Evolutionary conservation across 2,888 invertebrate species (phyloP).

Genomic region (Leucozona laternaria): DNA sequence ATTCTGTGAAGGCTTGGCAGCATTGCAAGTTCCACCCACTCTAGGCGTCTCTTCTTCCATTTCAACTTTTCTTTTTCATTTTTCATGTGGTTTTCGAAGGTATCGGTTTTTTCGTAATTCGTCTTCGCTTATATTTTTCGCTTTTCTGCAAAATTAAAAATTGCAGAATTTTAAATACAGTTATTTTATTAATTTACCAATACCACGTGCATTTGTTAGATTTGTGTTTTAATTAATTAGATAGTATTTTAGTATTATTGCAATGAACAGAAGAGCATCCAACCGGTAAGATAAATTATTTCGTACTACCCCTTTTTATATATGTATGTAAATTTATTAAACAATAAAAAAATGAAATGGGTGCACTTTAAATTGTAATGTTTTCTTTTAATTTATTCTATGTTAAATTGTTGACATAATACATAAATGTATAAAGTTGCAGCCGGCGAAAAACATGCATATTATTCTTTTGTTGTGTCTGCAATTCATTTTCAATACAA

Average conservation of each 20-base stretch:
- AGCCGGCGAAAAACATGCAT: too few species aligned
- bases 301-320: neutral
- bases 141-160: neutral
- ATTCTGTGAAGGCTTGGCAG: neutral
- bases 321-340: neutral
- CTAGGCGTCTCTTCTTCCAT: neutral
- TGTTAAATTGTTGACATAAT: too few species aligned
- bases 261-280: constrained; percentile 2
- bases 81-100: constrained; percentile 4
- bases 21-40: neutral
- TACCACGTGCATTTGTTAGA: neutral
- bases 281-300: constrained; percentile 31
- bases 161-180: neutral
- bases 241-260: neutral
- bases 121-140: neutral
- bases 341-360: neutral
- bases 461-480: too few species aligned
- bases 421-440: too few species aligned
- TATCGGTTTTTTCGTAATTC: neutral
- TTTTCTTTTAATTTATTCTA: neutral
- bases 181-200: neutral
- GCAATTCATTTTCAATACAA: too few species aligned
- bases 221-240: neutral
- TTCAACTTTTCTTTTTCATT: neutral
- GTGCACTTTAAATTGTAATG: neutral